Evolutionary conservation across 1,140 invertebrate genomes (phyloP), one percentile per base, ranked within the genome.

Genomic region (Zelostemma sp.): DNA sequence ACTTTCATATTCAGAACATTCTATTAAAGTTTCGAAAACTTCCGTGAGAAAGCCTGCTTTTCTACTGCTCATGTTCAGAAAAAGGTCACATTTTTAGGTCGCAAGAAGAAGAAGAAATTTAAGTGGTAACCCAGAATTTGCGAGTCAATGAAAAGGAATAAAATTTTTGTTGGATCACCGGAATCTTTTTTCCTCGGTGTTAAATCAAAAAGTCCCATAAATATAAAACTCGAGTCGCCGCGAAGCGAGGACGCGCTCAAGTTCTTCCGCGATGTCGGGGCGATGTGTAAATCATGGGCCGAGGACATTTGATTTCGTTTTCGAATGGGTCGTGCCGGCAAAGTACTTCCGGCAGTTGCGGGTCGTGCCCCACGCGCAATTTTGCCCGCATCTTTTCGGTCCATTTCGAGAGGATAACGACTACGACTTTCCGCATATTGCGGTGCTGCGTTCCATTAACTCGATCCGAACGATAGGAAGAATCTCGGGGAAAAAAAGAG

Each of bases 321-420:
- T 38, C 35, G 35, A 2, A 38, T 11, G 35, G 9, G 35, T 12
- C 14, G 35, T n/a, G 2, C 9, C 35, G 9, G 35, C 9, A 31
- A 31, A 31, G 28, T 31, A 31, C 28, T 31, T 31, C 28, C 28
- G 28, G 28, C 28, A 11, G 11, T 31, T 5, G 5, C 28, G 28
- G 28, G 28, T 31, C 28, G 28, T 11, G 11, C 28, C 28, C 28
- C 11, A 31, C 28, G 28, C 28, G 11, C 28, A 31, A 11, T 31
- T 31, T 31, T 5, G 28, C 11, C 28, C 28, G 35, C 35, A 38
- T 38, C 16, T 9, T 48, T 16, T 33, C 38, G 46, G 11, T 19
- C 14, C 61, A 51, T 65, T 65, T 57, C 46, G 12, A 47, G 58
- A 51, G 46, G 62, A 41, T 57, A 65, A 57, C 47, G 62, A 65